phyloP scores from a whole-genome alignment of 2,113 vertebrate species.

The Elgaria multicarinata region DNA sequence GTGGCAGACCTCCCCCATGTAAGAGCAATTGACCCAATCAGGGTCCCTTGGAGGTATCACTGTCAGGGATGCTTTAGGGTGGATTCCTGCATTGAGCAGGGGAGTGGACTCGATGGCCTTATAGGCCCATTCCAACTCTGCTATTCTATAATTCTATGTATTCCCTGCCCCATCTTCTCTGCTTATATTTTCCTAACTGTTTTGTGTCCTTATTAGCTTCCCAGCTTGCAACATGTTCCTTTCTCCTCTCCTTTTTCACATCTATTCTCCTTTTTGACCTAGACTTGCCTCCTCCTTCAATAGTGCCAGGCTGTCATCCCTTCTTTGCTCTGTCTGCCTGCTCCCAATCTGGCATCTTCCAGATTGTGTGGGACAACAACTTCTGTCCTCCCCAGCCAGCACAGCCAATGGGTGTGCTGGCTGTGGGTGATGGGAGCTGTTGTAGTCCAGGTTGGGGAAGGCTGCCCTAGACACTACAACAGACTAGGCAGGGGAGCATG shows the following conservation, averaged over 20 bases:
- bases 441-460: no score
- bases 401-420: no score
- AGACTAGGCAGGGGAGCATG: not conserved
- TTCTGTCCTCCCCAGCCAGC: no score
- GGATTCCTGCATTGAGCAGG: no score
- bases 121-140: no score
- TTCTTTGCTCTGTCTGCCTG: not conserved
- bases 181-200: not conserved
- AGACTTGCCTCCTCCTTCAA: not conserved
- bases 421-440: no score
- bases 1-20: no score
- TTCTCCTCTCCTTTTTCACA: not conserved
- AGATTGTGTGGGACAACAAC: no score
- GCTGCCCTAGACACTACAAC: not conserved
- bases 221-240: not conserved
- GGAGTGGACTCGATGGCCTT: no score
- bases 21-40: not conserved
- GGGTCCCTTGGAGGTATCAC: not conserved
- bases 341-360: no score
- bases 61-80: no score
- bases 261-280: not conserved
- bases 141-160: not conserved
- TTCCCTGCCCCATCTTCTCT: not conserved
- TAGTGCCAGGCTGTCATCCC: not conserved
- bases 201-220: no score